A percentile compares a stretch with the other conserved stretches of the same genome.
Evolutionary conservation across 2,113 vertebrate species (phyloP).

Genomic region (Psittacula cyanocephala): DNA sequence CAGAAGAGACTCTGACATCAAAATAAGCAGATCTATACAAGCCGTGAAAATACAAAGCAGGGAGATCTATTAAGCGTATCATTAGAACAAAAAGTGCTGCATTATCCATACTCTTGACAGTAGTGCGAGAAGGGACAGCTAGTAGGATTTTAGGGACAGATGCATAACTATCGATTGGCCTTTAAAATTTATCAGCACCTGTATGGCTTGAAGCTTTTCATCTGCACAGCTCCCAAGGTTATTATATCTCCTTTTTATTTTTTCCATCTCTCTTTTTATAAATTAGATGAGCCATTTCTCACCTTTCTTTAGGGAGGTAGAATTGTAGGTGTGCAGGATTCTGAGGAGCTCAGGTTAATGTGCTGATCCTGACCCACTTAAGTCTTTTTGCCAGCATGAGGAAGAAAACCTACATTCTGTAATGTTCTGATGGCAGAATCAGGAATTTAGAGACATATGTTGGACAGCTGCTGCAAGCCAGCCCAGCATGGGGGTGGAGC

Average conservation of each 20-base stretch:
- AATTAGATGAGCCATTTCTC: neutral
- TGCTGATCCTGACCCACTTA: neutral
- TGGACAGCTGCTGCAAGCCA: slow-evolving; percentile 18
- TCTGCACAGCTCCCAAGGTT: neutral
- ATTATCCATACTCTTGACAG: neutral
- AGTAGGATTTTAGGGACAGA: neutral
- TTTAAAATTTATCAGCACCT: neutral
- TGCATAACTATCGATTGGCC: neutral
- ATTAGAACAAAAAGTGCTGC: neutral
- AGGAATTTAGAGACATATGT: neutral
- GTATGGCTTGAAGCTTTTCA: neutral
- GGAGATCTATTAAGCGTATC: neutral
- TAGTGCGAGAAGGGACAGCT: neutral
- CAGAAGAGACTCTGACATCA: neutral
- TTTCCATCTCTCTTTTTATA: neutral
- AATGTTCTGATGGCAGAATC: neutral
- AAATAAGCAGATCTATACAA: neutral
- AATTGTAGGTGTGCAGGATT: neutral
- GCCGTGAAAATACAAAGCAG: neutral
- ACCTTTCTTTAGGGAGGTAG: neutral
- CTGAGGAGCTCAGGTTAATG: neutral
- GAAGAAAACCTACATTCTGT: neutral
- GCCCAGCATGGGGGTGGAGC: neutral
- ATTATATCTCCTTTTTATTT: neutral
- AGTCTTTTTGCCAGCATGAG: neutral